Evolutionary conservation across 2,888 invertebrate species (phyloP).

Genomic region (Lasioglossum malachurum): DNA sequence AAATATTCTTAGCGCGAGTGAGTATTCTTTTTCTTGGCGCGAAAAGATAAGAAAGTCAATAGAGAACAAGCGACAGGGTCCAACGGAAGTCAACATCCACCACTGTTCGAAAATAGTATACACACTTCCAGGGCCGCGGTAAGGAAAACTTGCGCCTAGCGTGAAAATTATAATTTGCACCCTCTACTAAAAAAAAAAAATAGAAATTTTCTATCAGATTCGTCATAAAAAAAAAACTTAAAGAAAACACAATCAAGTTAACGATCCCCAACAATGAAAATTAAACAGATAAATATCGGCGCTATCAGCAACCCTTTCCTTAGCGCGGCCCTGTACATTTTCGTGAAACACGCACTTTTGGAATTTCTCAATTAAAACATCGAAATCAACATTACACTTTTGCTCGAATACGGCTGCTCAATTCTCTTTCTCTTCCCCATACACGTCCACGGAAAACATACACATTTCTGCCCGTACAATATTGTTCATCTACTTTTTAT

Average conservation of each 20-base stretch:
- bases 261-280: no score
- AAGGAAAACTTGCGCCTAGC: no score
- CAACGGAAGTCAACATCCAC: neutral
- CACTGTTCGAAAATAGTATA: neutral
- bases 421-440: neutral
- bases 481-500: neutral
- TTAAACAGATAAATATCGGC: no score
- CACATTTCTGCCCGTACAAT: neutral
- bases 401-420: slow-evolving; percentile 19
- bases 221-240: no score
- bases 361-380: neutral
- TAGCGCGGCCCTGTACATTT: neutral
- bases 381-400: neutral
- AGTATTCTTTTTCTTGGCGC: neutral
- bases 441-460: neutral
- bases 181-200: no score
- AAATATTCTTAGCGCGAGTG: neutral
- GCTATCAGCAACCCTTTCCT: no score
- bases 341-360: neutral
- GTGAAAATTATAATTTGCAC: no score
- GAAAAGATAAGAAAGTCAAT: neutral
- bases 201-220: no score
- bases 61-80: neutral
- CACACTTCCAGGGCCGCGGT: no score
- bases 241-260: no score